These are phyloP conservation scores for Onthophagus sagittarius DNA, from an alignment of 2,888 invertebrate species.

Conservation along the genomic window DNA sequence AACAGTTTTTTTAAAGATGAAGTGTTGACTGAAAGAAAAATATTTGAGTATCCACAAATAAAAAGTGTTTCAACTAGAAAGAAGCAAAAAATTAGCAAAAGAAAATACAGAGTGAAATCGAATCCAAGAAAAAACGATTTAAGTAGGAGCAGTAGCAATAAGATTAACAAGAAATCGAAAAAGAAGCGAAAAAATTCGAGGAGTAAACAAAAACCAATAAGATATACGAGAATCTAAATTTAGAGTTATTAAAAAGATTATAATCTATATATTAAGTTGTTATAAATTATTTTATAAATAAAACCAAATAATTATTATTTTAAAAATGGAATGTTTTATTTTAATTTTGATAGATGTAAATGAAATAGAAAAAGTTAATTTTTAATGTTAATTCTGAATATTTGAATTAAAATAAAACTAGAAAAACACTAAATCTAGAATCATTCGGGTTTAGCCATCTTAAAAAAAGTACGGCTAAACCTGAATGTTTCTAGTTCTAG, in stretches of 20 bases:
- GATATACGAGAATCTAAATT: background rate
- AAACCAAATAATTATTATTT: background rate
- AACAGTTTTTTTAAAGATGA: slow-evolving; percentile 77
- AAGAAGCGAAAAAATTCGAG: background rate
- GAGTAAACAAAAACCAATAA: background rate
- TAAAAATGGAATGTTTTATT: too few species aligned
- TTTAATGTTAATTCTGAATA: too few species aligned
- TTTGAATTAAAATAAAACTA: too few species aligned
- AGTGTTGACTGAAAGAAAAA: slow-evolving; percentile 73
- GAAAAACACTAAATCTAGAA: too few species aligned
- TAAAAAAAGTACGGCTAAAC: too few species aligned
- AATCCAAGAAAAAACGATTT: background rate
- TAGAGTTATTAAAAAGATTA: background rate
- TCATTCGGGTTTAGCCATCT: too few species aligned
- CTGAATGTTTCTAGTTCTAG: too few species aligned
- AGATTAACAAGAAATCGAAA: background rate
- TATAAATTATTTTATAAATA: background rate
- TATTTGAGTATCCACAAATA: slow-evolving; percentile 69
- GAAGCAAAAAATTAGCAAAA: background rate
- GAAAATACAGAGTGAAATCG: background rate
- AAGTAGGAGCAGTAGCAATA: background rate
- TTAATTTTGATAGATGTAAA: too few species aligned
- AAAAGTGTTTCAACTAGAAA: slow-evolving; percentile 43
- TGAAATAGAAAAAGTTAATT: too few species aligned
- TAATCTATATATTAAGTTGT: too few species aligned